Evolutionary conservation across 2,888 invertebrate genomes (phyloP), one percentile per base, ranked within the genome.

Genomic region (Lasioglossum calceatum): DNA sequence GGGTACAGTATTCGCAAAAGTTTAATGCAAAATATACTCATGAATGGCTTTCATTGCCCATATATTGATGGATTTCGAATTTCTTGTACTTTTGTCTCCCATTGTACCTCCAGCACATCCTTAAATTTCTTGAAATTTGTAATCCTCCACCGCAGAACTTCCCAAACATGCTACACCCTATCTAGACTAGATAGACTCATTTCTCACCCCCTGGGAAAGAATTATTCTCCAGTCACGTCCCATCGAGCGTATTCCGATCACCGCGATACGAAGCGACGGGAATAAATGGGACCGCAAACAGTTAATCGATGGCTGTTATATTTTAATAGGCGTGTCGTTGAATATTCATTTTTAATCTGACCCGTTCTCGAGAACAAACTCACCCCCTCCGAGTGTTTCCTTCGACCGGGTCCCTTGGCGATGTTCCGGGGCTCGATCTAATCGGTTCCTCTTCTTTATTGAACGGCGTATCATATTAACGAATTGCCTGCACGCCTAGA

Each of bases 381-480:
- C 71, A 27, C 42, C 77, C 5, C 39, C 72, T 16, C 19, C 72
- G 16, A 1, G 16, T 7, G 67, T 19, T 16, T 44, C 42, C 19
- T 44, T 36, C 36, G 7, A 8, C 19, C 23, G 1, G 54, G 39
- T 32, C 77, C 67, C 82, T 70, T 32, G 27, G 19, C 47, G 67
- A 64, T 7, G 64, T 58, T 58, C 64, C 32, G 32, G 32, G 14
- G 32, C 76, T 32, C 81, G 85, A 86, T 89, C 88, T 84, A 78
- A 82, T 86, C 85, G 82, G 32, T 2, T 54, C n/a, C 39, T 36
- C 73, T 82, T 72, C 73, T 86, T 89, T 85, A 81, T 79, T 50
- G 88, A 82, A 81, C 86, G 80, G 77, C 88, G 77, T 85, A 88
- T 88, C 90, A 78, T 83, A 89, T 90, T 88, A 87, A 88, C 85